Percentiles rank a stretch among this genome's conserved stretches.
phyloP scores from a whole-genome alignment of 2,888 invertebrate species.

The Drosophila kambysellisi region DNA sequence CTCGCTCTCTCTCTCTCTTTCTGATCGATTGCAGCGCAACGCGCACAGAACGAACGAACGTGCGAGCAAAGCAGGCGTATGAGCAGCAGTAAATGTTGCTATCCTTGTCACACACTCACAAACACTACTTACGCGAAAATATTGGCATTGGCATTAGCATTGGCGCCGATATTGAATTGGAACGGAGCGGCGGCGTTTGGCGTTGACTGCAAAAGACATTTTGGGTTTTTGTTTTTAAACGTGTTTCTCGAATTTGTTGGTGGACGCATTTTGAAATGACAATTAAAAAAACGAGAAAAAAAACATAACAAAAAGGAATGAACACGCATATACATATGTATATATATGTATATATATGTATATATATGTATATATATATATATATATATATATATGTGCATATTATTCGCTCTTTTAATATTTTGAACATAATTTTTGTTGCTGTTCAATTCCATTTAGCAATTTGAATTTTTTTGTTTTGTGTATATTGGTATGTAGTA shows the following conservation, averaged over 20 bases:
- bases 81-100: conserved; percentile 11
- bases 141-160: conserved; percentile 75
- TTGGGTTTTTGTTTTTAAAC: conserved; percentile 54
- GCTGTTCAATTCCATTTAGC: conserved; percentile 15
- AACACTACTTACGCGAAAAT: conserved; percentile 85
- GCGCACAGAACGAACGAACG: conserved; percentile 1
- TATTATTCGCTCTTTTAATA: conserved; percentile 3
- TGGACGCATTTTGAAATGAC: conserved; percentile 19
- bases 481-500: background rate
- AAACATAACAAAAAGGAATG: background rate
- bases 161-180: conserved; percentile 84
- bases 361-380: background rate
- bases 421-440: conserved; percentile 25
- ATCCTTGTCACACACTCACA: conserved; percentile 28
- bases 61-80: background rate
- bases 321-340: background rate
- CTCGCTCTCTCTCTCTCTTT: conserved; percentile 17
- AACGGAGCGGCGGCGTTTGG: conserved; percentile 82
- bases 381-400: background rate
- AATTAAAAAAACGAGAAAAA: background rate
- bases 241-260: conserved; percentile 22
- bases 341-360: background rate
- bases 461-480: background rate
- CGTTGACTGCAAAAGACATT: conserved; percentile 83
- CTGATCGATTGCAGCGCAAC: conserved; percentile 16